Evolutionary conservation across 2,797 vertebrate species (phyloP).

Genomic region (Heteromormyrus szaboi): DNA sequence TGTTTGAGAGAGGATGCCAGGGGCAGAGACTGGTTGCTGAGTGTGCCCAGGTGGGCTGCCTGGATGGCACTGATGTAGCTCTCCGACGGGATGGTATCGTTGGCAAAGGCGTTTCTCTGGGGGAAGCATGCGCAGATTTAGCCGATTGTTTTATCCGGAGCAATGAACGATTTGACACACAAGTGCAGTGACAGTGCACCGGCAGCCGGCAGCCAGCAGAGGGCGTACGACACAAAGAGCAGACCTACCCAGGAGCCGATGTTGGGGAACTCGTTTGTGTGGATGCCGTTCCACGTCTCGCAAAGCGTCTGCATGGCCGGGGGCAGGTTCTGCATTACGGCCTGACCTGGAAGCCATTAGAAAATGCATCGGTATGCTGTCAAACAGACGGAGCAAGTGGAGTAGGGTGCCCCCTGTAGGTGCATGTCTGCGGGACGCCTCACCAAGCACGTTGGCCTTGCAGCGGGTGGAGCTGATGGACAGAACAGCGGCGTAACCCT

Average conservation of each 20-base stretch:
- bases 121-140: conserved; percentile 7
- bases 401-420: not conserved
- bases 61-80: conserved; percentile 98
- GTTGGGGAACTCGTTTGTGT: conserved; percentile 95
- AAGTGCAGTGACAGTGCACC: not conserved
- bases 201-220: not conserved
- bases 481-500: conserved; percentile 85
- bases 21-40: conserved; percentile 86
- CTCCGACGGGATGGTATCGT: conserved; percentile 92
- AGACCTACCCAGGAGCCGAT: conserved; percentile 91
- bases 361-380: not conserved
- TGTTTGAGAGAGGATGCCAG: conserved; percentile 91
- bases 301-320: conserved; percentile 83
- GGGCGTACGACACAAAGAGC: not conserved
- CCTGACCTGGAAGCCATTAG: conserved; percentile 63
- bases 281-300: conserved; percentile 90
- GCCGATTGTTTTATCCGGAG: not conserved
- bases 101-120: conserved; percentile 94
- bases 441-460: conserved; percentile 90
- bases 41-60: conserved; percentile 87
- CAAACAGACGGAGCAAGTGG: not conserved
- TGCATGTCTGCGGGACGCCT: conserved; percentile 14
- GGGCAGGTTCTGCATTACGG: conserved; percentile 87
- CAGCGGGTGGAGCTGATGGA: conserved; percentile 86
- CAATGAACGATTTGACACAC: not conserved